These are phyloP conservation scores for Hemithea aestivaria DNA, from an alignment of 2,888 invertebrate species.

Conservation along the genomic window DNA sequence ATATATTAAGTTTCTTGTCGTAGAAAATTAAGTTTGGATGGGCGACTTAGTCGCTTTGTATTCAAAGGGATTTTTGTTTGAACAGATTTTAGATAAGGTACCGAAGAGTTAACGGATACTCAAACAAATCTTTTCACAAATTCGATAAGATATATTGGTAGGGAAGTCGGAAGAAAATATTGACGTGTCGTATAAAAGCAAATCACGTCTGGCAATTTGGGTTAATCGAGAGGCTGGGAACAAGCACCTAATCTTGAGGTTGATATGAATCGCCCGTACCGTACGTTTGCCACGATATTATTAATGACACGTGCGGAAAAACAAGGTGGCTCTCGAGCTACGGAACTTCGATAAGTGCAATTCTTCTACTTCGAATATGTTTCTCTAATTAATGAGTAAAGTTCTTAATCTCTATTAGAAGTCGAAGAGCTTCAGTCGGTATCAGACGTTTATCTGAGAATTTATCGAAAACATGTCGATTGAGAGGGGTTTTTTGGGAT, in stretches of 20 bases:
- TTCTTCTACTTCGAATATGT: not conserved
- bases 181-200: slow-evolving; percentile 8
- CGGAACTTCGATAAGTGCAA: slow-evolving; percentile 1
- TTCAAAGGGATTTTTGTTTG: too few species aligned
- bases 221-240: slow-evolving; percentile 12
- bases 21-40: not conserved
- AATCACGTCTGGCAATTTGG: slow-evolving; percentile 14
- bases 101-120: too few species aligned
- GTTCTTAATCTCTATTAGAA: not conserved
- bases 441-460: too few species aligned
- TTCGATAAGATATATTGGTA: not conserved
- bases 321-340: not conserved
- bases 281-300: slow-evolving; percentile 5
- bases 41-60: too few species aligned
- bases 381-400: not conserved
- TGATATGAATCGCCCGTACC: slow-evolving; percentile 8
- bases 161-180: slow-evolving; percentile 1
- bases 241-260: slow-evolving; percentile 9
- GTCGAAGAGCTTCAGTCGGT: too few species aligned
- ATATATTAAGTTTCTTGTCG: slow-evolving; percentile 8
- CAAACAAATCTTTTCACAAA: too few species aligned
- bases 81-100: too few species aligned
- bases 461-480: too few species aligned
- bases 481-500: too few species aligned
- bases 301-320: slow-evolving; percentile 1